Conservation (phyloP, 2,113 vertebrate species). For the Poecile atricapillus region DNA sequence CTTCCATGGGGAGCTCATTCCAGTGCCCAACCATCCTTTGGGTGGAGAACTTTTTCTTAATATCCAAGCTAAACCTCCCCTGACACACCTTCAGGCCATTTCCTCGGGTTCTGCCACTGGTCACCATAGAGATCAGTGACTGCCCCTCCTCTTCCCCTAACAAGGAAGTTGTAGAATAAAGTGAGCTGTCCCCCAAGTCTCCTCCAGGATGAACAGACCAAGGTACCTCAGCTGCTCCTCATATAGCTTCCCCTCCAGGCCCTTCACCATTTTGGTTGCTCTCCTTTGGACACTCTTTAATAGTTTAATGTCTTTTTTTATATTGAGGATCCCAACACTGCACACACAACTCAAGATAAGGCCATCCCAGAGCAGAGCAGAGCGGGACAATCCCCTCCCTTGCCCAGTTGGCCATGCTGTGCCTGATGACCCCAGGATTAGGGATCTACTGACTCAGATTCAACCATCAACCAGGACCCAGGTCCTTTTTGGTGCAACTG, state of each 20-base stretch:
- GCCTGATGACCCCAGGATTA: background rate
- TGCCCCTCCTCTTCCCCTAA: background rate
- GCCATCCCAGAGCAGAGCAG: rapidly evolving
- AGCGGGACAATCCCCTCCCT: background rate
- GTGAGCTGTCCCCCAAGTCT: background rate
- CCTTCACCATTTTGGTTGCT: background rate
- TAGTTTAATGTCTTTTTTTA: background rate
- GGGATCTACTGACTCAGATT: background rate
- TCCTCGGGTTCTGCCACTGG: background rate
- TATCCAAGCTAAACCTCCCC: background rate
- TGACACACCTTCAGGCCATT: background rate
- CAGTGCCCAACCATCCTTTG: background rate
- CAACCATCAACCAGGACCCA: background rate
- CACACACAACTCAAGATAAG: rapidly evolving
- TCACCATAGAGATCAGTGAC: background rate
- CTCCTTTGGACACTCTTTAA: background rate
- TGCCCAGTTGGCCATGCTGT: rapidly evolving
- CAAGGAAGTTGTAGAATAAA: rapidly evolving
- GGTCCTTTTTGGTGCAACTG: background rate
- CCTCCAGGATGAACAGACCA: background rate
- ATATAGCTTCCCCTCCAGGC: rapidly evolving
- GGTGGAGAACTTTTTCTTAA: background rate
- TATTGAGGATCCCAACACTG: background rate
- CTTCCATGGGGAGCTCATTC: background rate
- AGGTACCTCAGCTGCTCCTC: background rate